phyloP scores from a whole-genome alignment of 2,113 vertebrate species.

The Alces alces region DNA sequence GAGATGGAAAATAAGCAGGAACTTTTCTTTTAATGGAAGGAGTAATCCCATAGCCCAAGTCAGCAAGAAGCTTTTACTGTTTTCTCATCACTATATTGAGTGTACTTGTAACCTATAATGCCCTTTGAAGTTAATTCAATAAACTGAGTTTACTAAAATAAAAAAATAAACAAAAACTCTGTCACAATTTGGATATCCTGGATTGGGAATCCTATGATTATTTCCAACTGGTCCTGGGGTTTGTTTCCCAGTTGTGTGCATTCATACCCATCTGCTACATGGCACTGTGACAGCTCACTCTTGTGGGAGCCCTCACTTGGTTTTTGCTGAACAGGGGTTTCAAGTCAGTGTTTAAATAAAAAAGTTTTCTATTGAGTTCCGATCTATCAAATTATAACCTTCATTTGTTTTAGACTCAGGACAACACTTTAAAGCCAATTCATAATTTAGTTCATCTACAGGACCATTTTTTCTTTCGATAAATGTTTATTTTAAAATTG shows the following conservation, averaged over 20 bases:
- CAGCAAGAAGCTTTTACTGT: background rate
- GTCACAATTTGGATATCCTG: background rate
- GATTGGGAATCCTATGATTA: background rate
- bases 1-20: background rate
- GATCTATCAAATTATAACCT: background rate
- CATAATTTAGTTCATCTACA: background rate
- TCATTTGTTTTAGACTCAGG: background rate
- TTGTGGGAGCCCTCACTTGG: background rate
- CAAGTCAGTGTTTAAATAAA: background rate
- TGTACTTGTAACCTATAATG: background rate
- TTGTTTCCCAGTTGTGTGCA: constrained; percentile 24
- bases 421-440: background rate
- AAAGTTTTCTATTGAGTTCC: background rate
- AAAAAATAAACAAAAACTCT: constrained; percentile 38
- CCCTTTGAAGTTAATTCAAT: constrained; percentile 30
- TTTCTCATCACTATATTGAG: background rate
- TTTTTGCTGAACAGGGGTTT: background rate
- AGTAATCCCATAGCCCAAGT: background rate
- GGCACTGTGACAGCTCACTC: background rate
- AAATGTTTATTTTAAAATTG: background rate
- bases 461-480: background rate
- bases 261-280: background rate
- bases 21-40: background rate
- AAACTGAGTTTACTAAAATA: background rate
- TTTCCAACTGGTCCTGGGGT: constrained; percentile 21